Base-by-base conservation (phyloP, 37 sponge, comb jelly and placozoan species). In the Halichondria panicea region DNA sequence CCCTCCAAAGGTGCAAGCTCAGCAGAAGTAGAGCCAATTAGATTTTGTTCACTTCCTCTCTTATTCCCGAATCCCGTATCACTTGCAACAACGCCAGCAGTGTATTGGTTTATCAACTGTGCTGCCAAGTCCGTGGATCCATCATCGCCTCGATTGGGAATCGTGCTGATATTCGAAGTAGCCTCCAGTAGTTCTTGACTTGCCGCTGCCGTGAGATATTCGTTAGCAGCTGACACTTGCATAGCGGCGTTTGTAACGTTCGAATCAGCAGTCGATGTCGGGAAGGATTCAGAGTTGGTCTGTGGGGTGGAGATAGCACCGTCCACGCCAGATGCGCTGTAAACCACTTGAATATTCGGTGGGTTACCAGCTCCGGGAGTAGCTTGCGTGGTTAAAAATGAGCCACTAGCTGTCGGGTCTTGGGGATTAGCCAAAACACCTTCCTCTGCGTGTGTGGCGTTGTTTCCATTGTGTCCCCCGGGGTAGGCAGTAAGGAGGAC, bases 401-500 rank as follows among this genome's bases (percentile, higher is more conserved):
- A 19, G 5, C 28, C 68, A 7, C 21, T 42, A 5, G 68, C 2
- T 24, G 22, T 43, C 37, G 68, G 43, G 5, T n/a, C n/a, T n/a
- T n/a, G n/a, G n/a, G n/a, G n/a, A n/a, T 48, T 24, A 9, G 62
- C n/a, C n/a, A n/a, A n/a, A n/a, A n/a, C n/a, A n/a, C 27, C 33
- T 28, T 43, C 66, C 9, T 18, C 34, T 18, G 25, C 55, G 8
- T 21, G 8, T 19, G 63, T 30, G 0, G 41, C 67, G 6, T 33
- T 27, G 36, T 38, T 54, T 18, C 72, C 72, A 45, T 68, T 67
- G 74, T 90, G 90, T 0, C 85, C 86, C 13, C 90, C 86, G 2
- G 90, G 90, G 63, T 90, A 90, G 37, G 90, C 90, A 0, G 90
- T 90, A 41, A 90, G 90, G 33, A 90, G 81, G 15, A 90, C 90